Evolutionary conservation across 2,888 invertebrate genomes (phyloP), one percentile per base, ranked within the genome.

Genomic region (Apamea epomidion): DNA sequence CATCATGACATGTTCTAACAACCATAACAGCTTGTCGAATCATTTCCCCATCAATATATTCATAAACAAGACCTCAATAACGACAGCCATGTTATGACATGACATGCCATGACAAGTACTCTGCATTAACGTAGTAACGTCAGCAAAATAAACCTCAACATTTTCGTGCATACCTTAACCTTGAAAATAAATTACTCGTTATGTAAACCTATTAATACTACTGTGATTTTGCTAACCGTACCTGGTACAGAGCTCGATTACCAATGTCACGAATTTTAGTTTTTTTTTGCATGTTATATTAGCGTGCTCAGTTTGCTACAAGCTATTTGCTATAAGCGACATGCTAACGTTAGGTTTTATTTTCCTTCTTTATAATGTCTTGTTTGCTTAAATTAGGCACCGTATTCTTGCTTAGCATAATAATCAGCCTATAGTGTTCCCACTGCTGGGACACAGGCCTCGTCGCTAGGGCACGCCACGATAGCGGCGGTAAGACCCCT

Each of bases 121-220:
- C 58, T 64, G 65, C 72, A 77, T 64, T 78, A 81, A 51, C n/a
- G 25, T 60, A 2, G 78, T 83, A 83, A 74, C 74, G 81, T 82
- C 85, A 81, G 80, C 74, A 81, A 78, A 88, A 85, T 82, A 74
- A 85, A 80, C 64, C 60, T 51, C 51, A 87, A 71, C 76, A 86
- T 84, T 74, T 85, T 88, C 89, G 90, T 90, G 90, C 74, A 80
- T 5, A 78, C 75, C 54, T 74, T 85, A 78, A 89, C 89, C 89
- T 90, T 89, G 90, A 48, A 54, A 85, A 89, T 82, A 89, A 89
- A 84, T 86, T 81, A 74, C 75, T 82, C 73, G 81, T 85, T 84
- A 87, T 65, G 64, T 80, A 84, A 84, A 78, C 69, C 75, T 83
- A 89, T 88, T 90, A 89, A 88, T 83, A 81, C 73, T 80, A 70